Base-by-base conservation (phyloP, 2,113 vertebrate species). In the Neopipo cinnamomea region DNA sequence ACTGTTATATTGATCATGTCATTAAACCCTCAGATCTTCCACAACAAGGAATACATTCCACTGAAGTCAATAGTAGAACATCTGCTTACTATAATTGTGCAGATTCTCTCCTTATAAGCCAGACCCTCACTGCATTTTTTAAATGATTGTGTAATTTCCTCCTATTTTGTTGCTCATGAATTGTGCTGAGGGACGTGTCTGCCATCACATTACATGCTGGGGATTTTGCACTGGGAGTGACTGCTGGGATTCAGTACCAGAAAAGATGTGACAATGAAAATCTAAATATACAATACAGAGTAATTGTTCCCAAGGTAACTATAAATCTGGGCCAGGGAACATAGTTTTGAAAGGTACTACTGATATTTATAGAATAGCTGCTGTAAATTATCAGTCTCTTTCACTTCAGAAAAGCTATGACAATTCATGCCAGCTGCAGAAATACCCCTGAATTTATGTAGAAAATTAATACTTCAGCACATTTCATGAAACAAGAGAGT, bases 231-330 rank as follows among this genome's bases (percentile, higher is more conserved):
- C 23, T 65, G 49, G 42, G 44, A 91, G 8, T 49, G 77, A 85
- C 71, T 5, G 1, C 74, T 76, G 27, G 35, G 21, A 50, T 76
- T 90, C 67, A 39, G 50, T 61, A 18, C 25, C 47, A 47, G 47
- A 71, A 74, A 85, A 88, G 55, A 63, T 33, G 27, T 67, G 59
- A 52, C 79, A 62, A 63, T n/a, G 35, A 84, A 75, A 88, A 81
- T 63, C 22, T 78, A 67, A 83, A 74, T 47, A 86, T 50, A 71
- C 35, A 78, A 52, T 47, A 41, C 12, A 71, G 52, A 83, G 50
- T 84, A 88, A 88, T 86, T 88, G 13, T 90, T 93, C 73, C 85
- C 85, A 73, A 91, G 59, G 81, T 71, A 85, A 77, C 82, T 77
- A 53, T 93, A 94, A 88, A 88, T 95, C 75, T 71, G 59, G 46